Evolutionary conservation across 2,113 vertebrate genomes (phyloP), one percentile per base, ranked within the genome.

Genomic region (Herpailurus yagouaroundi): DNA sequence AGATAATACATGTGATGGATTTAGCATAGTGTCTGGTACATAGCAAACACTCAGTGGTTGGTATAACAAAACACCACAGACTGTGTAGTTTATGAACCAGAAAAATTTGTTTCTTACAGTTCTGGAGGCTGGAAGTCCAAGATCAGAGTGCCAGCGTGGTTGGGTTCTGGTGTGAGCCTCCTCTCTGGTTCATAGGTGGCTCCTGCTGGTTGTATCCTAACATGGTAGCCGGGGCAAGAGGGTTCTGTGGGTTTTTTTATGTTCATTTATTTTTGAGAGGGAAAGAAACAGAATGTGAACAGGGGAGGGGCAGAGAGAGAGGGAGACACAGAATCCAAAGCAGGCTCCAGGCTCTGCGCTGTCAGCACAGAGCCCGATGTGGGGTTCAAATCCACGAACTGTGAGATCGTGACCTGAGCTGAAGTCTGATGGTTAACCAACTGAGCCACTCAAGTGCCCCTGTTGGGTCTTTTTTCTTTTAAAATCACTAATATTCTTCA

Each of bases 41-140:
- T n/a, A 86, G 57, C 73, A 52, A 94, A 94, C 4, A 33, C 29
- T 55, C 45, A 68, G 69, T 85, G 19, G 21, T 68, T 81, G 31
- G 79, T 71, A 36, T 87, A 83, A 90, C 74, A 92, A 93, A 89
- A 74, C 81, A 89, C 33, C 52, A 94, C 45, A 74, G 69, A 85
- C 16, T 85, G 84, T 3, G 69, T 93, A 41, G 48, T 90, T 92
- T 69, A 93, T 83, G 89, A 87, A 96, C 31, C 86, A 77, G 33
- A 95, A 18, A 96, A 76, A 89, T 64, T 33, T 19, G 69, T 91
- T 88, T 97, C 48, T 97, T 38, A 50, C 38, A 85, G 10, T 96
- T 97, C 23, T 88, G 10, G 55, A 68, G 33, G 25, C 50, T 45
- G 41, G 52, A 81, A 81, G 52, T 73, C 64, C 66, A 89, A 63